Conservation (phyloP, 64 coral and sea anemone species). For the Stichodactyla mertensii region DNA sequence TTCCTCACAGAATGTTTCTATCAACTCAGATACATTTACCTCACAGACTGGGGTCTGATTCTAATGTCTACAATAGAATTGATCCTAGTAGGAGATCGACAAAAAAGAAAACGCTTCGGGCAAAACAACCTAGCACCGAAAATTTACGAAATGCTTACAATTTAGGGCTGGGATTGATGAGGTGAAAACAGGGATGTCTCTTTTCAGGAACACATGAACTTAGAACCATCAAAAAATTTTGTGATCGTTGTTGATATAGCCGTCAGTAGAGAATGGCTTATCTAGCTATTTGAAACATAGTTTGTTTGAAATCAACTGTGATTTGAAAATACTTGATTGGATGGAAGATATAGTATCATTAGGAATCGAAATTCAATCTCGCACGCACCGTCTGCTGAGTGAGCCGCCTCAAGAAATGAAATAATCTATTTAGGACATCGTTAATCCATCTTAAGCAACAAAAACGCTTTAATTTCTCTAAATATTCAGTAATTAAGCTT, state of each 20-base stretch:
- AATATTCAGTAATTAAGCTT: neutral
- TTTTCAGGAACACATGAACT: neutral
- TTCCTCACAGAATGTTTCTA: neutral
- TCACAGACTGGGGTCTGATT: constrained; percentile 1
- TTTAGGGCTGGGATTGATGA: neutral
- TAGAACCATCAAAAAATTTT: neutral
- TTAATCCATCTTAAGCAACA: neutral
- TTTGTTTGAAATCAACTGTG: constrained; percentile 12
- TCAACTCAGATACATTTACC: neutral
- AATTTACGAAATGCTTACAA: neutral
- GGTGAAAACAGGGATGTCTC: neutral
- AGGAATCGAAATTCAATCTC: neutral
- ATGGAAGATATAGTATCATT: neutral
- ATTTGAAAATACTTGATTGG: neutral
- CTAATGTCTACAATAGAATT: neutral
- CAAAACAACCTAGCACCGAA: neutral
- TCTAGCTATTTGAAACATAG: neutral
- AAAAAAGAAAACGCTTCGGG: neutral
- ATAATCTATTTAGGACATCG: neutral
- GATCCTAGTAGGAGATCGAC: neutral
- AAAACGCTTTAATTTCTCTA: neutral
- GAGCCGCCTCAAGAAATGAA: neutral
- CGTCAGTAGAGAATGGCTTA: neutral
- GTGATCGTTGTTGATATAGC: neutral
- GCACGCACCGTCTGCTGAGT: neutral